A percentile compares a stretch with the other conserved stretches of the same genome.
Evolutionary conservation across 2,797 vertebrate genomes (phyloP).

Genomic region (Hippoglossus hippoglossus): DNA sequence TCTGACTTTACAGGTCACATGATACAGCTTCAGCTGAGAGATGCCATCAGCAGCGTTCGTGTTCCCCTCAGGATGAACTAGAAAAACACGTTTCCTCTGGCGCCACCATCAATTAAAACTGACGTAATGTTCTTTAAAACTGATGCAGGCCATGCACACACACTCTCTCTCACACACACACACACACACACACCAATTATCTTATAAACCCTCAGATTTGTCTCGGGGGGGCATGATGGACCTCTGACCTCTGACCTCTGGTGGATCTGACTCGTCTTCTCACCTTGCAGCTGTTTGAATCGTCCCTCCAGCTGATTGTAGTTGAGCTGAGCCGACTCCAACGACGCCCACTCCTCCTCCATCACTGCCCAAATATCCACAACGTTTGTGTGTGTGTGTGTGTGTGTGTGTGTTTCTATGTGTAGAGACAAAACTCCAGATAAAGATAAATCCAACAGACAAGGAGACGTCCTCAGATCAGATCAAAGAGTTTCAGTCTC

Average conservation of each 20-base stretch:
- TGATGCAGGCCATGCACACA: background rate
- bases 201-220: background rate
- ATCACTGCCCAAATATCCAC: slow-evolving; percentile 64
- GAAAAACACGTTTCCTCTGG: background rate
- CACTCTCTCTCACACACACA: background rate
- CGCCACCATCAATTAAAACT: background rate
- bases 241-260: background rate
- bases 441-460: no score
- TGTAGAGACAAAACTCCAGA: background rate
- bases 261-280: slow-evolving; percentile 45
- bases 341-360: slow-evolving; percentile 88
- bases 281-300: slow-evolving; percentile 98
- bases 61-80: no score
- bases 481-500: no score
- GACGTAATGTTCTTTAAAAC: no score
- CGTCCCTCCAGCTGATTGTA: slow-evolving; percentile 93
- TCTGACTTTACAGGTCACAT: no score
- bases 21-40: no score
- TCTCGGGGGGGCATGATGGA: background rate
- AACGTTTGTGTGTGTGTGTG: background rate
- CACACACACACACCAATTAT: background rate
- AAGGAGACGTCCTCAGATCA: no score
- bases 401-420: background rate
- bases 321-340: slow-evolving; percentile 84
- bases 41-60: no score